These are phyloP conservation scores for Aphelinus atriplicis DNA, from an alignment of 1,140 invertebrate genomes.

Conservation along the genomic window DNA sequence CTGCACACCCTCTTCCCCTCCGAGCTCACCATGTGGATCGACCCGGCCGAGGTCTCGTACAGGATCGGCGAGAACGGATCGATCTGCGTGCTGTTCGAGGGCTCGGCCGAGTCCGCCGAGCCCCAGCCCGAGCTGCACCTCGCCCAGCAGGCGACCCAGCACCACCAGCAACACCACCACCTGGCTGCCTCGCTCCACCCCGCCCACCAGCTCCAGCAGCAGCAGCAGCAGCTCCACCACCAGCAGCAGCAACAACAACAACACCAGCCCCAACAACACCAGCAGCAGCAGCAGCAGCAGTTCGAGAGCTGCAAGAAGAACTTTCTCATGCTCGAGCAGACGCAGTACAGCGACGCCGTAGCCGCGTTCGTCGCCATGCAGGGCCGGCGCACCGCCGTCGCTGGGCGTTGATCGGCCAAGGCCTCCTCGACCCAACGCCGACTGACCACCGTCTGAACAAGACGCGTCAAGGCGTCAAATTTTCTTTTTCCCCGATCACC, in stretches of 20 bases:
- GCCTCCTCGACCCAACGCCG: too few relatives aligned
- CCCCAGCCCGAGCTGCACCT: constrained; percentile 33
- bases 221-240: constrained; percentile 29
- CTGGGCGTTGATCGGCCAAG: constrained; percentile 5
- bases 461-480: too few relatives aligned
- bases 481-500: background rate
- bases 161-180: constrained; percentile 43
- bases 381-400: constrained; percentile 7
- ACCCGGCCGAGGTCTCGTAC: constrained; percentile 75
- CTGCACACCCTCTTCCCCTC: constrained; percentile 70
- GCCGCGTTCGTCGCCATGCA: constrained; percentile 63
- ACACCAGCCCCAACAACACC: constrained; percentile 16
- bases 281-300: constrained; percentile 54
- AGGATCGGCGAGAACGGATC: constrained; percentile 78
- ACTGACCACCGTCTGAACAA: too few relatives aligned
- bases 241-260: constrained; percentile 41
- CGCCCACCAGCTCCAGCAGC: constrained; percentile 38
- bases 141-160: constrained; percentile 33
- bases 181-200: constrained; percentile 23
- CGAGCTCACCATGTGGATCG: constrained; percentile 78
- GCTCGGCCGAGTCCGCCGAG: constrained; percentile 35
- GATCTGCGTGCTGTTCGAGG: constrained; percentile 73
- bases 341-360: constrained; percentile 64
- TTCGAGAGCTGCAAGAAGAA: constrained; percentile 63
- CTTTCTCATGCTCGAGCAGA: constrained; percentile 59